A percentile compares a stretch with the other conserved stretches of the same genome.
Conservation (phyloP, 1,140 invertebrate genomes). For the Drosophila athabasca region DNA sequence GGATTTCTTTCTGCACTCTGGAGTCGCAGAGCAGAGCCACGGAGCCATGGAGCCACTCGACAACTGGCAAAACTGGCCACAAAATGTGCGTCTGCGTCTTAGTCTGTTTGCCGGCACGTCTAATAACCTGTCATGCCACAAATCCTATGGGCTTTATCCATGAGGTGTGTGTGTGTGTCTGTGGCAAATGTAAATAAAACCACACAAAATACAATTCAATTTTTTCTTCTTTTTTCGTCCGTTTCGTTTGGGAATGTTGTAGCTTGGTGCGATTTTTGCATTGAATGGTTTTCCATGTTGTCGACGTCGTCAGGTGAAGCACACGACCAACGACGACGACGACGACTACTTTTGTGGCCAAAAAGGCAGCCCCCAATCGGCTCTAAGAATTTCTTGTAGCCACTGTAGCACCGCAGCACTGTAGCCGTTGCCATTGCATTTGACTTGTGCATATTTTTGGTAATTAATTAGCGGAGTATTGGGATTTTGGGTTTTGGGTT, state of each 20-base stretch:
- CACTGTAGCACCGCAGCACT: no score
- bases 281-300: slow-evolving; percentile 75
- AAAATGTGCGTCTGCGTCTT: slow-evolving; percentile 72
- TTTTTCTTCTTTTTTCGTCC: slow-evolving; percentile 32
- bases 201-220: slow-evolving; percentile 66
- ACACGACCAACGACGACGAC: slow-evolving; percentile 25
- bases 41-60: no score
- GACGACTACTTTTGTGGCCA: slow-evolving; percentile 16
- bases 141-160: slow-evolving; percentile 53
- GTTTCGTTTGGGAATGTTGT: slow-evolving; percentile 68
- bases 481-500: slow-evolving; percentile 41
- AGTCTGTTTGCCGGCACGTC: slow-evolving; percentile 60
- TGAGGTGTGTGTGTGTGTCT: slow-evolving; percentile 27
- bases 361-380: slow-evolving; percentile 44
- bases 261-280: slow-evolving; percentile 69
- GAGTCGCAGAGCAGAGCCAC: no score
- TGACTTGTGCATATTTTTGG: slow-evolving; percentile 61
- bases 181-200: slow-evolving; percentile 77
- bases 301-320: slow-evolving; percentile 61
- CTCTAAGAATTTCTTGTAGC: neutral
- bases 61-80: slow-evolving; percentile 65
- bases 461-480: slow-evolving; percentile 77
- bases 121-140: slow-evolving; percentile 81
- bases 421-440: slow-evolving; percentile 13
- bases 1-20: slow-evolving; percentile 20